Percentiles rank a stretch among this genome's conserved stretches.
Evolutionary conservation across 2,113 vertebrate species (phyloP).

Genomic region (Paramormyrops kingsleyae): DNA sequence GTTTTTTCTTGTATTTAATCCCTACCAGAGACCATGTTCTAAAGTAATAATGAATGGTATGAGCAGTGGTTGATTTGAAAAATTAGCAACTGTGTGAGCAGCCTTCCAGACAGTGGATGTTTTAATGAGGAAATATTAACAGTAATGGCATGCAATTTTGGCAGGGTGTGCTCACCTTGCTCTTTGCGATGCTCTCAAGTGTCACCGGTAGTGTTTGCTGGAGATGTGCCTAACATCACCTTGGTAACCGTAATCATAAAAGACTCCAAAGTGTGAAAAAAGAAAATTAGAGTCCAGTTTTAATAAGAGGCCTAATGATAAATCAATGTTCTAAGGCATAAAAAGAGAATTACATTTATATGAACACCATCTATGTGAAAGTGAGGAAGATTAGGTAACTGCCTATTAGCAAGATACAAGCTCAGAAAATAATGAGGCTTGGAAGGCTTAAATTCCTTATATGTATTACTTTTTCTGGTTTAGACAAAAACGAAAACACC

Average conservation of each 20-base stretch:
- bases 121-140: slow-evolving; percentile 68
- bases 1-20: slow-evolving; percentile 43
- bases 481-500: slow-evolving; percentile 24
- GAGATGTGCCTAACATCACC: slow-evolving; percentile 55
- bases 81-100: slow-evolving; percentile 55
- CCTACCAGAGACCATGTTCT: slow-evolving; percentile 34
- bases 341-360: slow-evolving; percentile 38
- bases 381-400: slow-evolving; percentile 40
- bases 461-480: not conserved
- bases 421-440: slow-evolving; percentile 40
- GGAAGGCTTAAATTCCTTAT: slow-evolving; percentile 39
- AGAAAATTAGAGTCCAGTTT: slow-evolving; percentile 48
- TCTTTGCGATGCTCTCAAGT: slow-evolving; percentile 56
- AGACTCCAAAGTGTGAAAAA: slow-evolving; percentile 46
- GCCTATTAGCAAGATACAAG: slow-evolving; percentile 37
- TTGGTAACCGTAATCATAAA: slow-evolving; percentile 65
- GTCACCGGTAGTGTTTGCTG: slow-evolving; percentile 50
- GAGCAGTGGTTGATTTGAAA: slow-evolving; percentile 56
- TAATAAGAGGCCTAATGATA: slow-evolving; percentile 48
- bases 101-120: slow-evolving; percentile 33
- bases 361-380: slow-evolving; percentile 37
- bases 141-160: slow-evolving; percentile 69
- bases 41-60: slow-evolving; percentile 43
- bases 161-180: slow-evolving; percentile 47
- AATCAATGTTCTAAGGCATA: slow-evolving; percentile 41